Base-by-base conservation (phyloP, 2,888 invertebrate species). In the Synanthedon tipuliformis region DNA sequence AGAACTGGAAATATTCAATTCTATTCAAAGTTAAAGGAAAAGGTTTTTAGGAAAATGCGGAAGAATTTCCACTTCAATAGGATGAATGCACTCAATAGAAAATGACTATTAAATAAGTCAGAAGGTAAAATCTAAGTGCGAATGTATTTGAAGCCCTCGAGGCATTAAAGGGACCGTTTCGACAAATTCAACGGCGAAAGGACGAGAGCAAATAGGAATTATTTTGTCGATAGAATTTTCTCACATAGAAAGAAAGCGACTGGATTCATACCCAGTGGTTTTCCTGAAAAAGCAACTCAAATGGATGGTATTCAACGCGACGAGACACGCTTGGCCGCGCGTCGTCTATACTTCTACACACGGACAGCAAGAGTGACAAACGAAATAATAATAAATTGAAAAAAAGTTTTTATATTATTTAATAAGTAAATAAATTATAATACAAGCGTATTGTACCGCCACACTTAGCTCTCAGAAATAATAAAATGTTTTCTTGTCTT, bases 141-240 rank as follows among this genome's bases (percentile, higher is more conserved):
- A 45, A 15, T 45, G 45, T 45, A 45, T 45, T 45, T 45, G 13
- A 45, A 45, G 45, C 7, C 34, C 45, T 45, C 7, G 45, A 45
- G 11, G 45, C 45, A 60, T 61, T 61, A 62, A 64, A 64, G 59
- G 56, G 60, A 50, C 40, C 56, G 60, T 56, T 61, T 61, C 63
- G 64, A 64, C 62, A 65, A 64, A 68, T 67, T 62, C 54, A 40
- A 52, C 60, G 56, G 71, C 73, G 74, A 76, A 76, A 67, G 71
- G 65, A 64, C 61, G 59, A 62, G 3, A 16, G 49, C 67, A 65
- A 73, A 71, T 64, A 69, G 68, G 68, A 78, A 81, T 80, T 78
- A 78, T 78, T 74, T 76, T 72, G 64, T 66, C 73, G 59, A 79
- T 78, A 75, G 78, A 78, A 77, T 78, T 79, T 76, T 73, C 72